Evolutionary conservation across 2,113 vertebrate genomes (phyloP), one percentile per base, ranked within the genome.

Genomic region (Stigmatopora argus): DNA sequence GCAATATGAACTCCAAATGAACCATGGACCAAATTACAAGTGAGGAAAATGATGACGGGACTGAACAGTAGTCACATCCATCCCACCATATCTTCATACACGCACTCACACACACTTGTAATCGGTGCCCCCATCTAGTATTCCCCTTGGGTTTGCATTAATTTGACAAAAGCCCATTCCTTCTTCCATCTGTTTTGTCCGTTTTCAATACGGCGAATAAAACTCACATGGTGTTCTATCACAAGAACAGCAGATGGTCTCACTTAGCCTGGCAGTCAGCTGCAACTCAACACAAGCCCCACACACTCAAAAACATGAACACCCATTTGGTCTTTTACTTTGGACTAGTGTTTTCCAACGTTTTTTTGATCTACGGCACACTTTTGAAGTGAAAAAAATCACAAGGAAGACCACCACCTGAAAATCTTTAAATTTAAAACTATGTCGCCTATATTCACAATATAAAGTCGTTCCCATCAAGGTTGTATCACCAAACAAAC

Each of bases 191-290:
- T 61, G 58, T 61, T 61, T 61, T 7, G 35, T 2, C 19, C 4
- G 35, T 61, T 61, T 61, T 61, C 58, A 61, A 61, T 61, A 19
- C 58, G 35, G 58, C 18, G 13, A 44, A 61, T 61, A 61, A 44
- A 44, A 61, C 58, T 61, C 58, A 21, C 38, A 45, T 19, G 34
- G 38, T 44, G 58, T 45, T 44, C 58, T 61, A 61, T 61, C 58
- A 61, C 58, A 61, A n/a, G 58, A 38, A 45, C 58, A 61, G 38
- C 58, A 61, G 58, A 61, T 61, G 58, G 58, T 61, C 38, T 61
- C 57, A 41, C 58, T 61, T 61, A 45, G 58, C 38, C 38, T 21
- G 58, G 58, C 35, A 44, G 38, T 35, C 58, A 21, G 38, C 58
- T 61, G 58, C 18, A n/a, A 44, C 38, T 19, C 38, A 44, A 61